These are phyloP conservation scores for Cebus imitator DNA, from an alignment of 2,113 vertebrate genomes.

Conservation along the genomic window DNA sequence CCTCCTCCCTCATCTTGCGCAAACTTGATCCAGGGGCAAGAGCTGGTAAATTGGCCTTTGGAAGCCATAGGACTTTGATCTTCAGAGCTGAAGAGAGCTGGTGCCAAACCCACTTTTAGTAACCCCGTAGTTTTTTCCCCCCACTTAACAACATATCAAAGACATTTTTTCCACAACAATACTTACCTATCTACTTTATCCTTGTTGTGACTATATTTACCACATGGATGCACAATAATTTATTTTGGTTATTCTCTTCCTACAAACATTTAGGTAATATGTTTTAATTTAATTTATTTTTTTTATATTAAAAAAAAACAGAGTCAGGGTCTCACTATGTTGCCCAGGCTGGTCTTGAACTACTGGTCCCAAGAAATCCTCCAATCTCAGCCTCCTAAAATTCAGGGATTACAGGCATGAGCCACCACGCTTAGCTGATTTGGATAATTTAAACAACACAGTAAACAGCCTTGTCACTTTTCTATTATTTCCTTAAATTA, in stretches of 20 bases:
- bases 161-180: background rate
- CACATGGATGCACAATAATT: background rate
- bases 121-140: background rate
- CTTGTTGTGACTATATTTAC: background rate
- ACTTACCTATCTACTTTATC: background rate
- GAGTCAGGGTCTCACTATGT: too few relatives aligned
- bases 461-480: background rate
- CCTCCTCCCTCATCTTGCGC: conserved; percentile 37
- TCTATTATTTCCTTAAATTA: conserved; percentile 33
- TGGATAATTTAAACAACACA: conserved; percentile 11
- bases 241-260: conserved; percentile 12
- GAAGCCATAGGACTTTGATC: conserved; percentile 56
- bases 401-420: too few relatives aligned
- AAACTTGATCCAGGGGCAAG: conserved; percentile 11
- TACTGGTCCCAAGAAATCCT: too few relatives aligned
- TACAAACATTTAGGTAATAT: background rate
- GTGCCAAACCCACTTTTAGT: background rate
- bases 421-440: background rate
- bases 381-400: too few relatives aligned
- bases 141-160: background rate
- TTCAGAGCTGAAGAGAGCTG: conserved; percentile 33
- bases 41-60: background rate
- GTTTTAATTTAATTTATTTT: too few relatives aligned
- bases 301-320: too few relatives aligned
- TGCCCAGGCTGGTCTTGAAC: too few relatives aligned